A percentile compares a stretch with the other conserved stretches of the same genome.
phyloP scores from a whole-genome alignment of 2,113 vertebrate species.

The Solenodon paradoxus region DNA sequence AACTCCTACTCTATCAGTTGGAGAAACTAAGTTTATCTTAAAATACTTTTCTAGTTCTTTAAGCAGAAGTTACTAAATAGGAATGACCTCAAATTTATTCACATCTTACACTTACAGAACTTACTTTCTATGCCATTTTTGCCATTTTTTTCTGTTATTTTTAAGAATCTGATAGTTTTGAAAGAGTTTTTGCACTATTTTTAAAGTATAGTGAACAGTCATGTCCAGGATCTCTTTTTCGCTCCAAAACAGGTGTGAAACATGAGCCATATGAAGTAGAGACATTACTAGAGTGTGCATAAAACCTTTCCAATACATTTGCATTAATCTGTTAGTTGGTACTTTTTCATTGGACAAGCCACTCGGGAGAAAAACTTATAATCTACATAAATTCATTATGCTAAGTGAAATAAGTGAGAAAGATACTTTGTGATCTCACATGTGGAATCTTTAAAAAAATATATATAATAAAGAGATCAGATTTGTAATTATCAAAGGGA shows the following conservation, averaged over 20 bases:
- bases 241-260: conserved; percentile 46
- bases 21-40: not conserved
- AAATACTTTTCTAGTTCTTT: not conserved
- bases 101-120: not conserved
- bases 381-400: not conserved
- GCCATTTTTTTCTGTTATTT: not conserved
- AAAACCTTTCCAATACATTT: conserved; percentile 51
- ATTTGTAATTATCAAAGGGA: not conserved
- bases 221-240: not conserved
- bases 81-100: not conserved
- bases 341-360: conserved; percentile 8
- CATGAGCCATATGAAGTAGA: not conserved
- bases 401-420: not conserved
- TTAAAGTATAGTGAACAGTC: conserved; percentile 26
- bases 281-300: not conserved
- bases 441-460: too few relatives aligned
- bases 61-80: not conserved
- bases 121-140: not conserved
- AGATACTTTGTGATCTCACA: not conserved
- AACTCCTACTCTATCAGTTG: not conserved
- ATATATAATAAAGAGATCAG: too few relatives aligned
- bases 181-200: not conserved
- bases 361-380: not conserved
- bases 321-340: conserved; percentile 29
- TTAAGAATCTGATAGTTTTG: not conserved